Evolutionary conservation across 2,113 vertebrate genomes (phyloP).

Genomic region (Nicator chloris): DNA sequence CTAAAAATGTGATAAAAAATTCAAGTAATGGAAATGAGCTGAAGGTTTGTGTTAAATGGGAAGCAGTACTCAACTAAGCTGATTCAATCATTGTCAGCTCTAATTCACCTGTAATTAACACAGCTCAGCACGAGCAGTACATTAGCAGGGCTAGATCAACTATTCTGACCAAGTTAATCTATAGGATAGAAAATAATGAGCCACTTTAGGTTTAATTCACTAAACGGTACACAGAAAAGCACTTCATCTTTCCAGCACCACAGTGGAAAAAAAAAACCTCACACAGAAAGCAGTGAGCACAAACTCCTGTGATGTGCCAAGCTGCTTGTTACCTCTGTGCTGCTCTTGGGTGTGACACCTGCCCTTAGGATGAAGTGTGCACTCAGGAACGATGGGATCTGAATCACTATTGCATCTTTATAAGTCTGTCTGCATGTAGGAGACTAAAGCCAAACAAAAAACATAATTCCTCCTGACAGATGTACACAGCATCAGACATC

Average conservation of each 20-base stretch:
- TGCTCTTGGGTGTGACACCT: background rate
- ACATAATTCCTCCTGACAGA: slow-evolving; percentile 10
- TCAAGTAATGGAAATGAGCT: background rate
- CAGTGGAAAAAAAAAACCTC: accelerated
- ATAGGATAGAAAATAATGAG: background rate
- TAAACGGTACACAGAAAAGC: background rate
- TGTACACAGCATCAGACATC: background rate
- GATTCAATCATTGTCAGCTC: background rate
- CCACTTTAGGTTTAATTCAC: background rate
- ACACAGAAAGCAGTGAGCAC: background rate
- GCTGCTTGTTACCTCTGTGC: background rate
- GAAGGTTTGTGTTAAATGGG: background rate
- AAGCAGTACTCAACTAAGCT: background rate
- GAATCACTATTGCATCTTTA: background rate
- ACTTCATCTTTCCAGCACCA: background rate
- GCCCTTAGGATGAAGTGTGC: background rate
- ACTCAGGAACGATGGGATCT: background rate
- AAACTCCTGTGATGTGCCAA: background rate
- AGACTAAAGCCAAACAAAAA: background rate
- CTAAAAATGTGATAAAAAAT: background rate
- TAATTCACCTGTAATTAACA: background rate
- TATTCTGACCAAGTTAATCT: background rate
- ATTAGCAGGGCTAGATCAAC: background rate
- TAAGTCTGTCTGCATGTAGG: background rate
- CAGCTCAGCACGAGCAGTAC: background rate